Conservation (phyloP, 2,113 vertebrate species). For the Ophiodon elongatus region DNA sequence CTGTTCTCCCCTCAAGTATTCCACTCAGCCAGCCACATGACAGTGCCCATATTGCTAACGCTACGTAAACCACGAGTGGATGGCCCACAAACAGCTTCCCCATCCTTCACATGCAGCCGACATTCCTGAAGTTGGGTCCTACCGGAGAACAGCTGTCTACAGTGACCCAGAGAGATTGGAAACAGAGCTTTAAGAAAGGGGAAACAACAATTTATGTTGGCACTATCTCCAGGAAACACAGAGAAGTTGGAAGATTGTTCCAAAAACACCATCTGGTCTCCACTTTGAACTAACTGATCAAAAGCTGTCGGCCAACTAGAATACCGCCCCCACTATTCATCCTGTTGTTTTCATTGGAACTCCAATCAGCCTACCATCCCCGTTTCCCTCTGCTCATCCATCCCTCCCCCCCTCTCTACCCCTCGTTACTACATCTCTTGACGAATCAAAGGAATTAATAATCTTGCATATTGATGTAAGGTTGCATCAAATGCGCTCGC, state of each 20-base stretch:
- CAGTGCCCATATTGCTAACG: constrained; percentile 59
- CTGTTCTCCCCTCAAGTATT: constrained; percentile 55
- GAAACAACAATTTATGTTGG: constrained; percentile 69
- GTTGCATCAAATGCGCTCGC: constrained; percentile 48
- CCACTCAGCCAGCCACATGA: constrained; percentile 48
- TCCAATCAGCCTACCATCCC: constrained; percentile 26
- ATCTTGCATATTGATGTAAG: constrained; percentile 73
- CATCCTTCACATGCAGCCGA: constrained; percentile 46
- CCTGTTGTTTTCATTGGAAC: constrained; percentile 57
- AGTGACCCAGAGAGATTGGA: constrained; percentile 74
- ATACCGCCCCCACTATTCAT: constrained; percentile 43
- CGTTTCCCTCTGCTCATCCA: constrained; percentile 37
- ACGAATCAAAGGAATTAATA: constrained; percentile 72
- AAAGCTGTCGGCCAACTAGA: constrained; percentile 79
- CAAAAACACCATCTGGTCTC: constrained; percentile 84
- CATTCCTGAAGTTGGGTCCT: constrained; percentile 66
- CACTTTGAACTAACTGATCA: constrained; percentile 85
- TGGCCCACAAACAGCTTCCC: constrained; percentile 47
- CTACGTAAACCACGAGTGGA: constrained; percentile 38
- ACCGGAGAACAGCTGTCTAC: constrained; percentile 80
- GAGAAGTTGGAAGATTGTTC: constrained; percentile 81
- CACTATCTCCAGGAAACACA: constrained; percentile 66
- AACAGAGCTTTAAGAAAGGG: constrained; percentile 82
- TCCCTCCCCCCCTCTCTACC: not conserved
- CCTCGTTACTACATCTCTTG: constrained; percentile 46